Conservation (phyloP, 2,113 vertebrate genomes). For the Xiphophorus maculatus region DNA sequence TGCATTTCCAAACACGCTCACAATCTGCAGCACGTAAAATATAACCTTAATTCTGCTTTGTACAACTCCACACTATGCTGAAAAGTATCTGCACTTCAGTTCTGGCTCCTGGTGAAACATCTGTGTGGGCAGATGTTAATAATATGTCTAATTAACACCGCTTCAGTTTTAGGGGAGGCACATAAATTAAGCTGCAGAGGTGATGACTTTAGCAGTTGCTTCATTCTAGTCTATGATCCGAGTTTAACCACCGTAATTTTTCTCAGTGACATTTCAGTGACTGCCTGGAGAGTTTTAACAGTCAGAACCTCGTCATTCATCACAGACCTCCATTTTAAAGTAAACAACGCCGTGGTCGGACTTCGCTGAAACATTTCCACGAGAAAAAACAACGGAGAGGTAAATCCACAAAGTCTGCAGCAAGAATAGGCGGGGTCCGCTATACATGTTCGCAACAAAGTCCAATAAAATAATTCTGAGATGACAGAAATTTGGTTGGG, state of each 20-base stretch:
- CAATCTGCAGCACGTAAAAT: neutral
- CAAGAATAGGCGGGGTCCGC: too few species aligned
- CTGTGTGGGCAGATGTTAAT: slow-evolving; percentile 12
- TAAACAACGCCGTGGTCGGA: too few species aligned
- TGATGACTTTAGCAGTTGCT: slow-evolving; percentile 25
- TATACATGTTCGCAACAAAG: too few species aligned
- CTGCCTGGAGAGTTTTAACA: slow-evolving; percentile 1
- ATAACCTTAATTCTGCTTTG: neutral
- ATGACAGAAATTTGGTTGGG: too few species aligned
- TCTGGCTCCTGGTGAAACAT: slow-evolving; percentile 6
- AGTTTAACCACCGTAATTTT: neutral
- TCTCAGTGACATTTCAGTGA: neutral
- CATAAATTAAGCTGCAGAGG: slow-evolving; percentile 14
- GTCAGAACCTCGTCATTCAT: neutral
- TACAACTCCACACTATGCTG: neutral
- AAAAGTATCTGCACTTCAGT: neutral
- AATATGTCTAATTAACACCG: slow-evolving; percentile 13
- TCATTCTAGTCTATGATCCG: slow-evolving; percentile 12
- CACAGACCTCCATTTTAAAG: neutral
- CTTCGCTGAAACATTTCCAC: neutral
- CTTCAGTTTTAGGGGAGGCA: slow-evolving; percentile 21
- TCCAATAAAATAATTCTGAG: too few species aligned
- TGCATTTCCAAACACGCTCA: neutral
- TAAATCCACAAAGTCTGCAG: too few species aligned
- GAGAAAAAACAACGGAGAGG: too few species aligned